Evolutionary conservation across 2,797 vertebrate genomes (phyloP), one percentile per base, ranked within the genome.

Genomic region (Linurgus olivaceus): DNA sequence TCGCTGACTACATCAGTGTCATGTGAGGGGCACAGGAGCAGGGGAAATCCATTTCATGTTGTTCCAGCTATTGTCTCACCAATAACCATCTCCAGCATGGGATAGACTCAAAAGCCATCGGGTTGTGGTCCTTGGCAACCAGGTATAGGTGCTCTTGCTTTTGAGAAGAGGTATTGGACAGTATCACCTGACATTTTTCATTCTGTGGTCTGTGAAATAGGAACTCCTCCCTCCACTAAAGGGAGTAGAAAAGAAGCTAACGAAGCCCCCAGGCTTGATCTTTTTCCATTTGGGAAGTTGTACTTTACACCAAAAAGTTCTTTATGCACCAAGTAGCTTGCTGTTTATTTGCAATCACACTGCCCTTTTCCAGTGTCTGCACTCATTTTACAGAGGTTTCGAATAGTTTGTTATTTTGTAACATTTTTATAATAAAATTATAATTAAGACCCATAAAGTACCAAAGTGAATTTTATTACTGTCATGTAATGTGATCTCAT

Each of bases 1-100:
- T 99, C 38, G 98, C 98, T 6, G 99, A 99, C 96, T 98, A 99
- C 73, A 93, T 98, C 93, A 98, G 98, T 85, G 98, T 98, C 83
- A 99, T 98, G 98, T 99, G 95, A 98, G n/a, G 82, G 91, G 37
- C 29, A 10, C 26, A 16, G 24, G 18, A 66, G 16, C 29, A 20
- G n/a, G 3, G 52, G 28, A 78, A 58, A 61, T 9, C 0, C 1
- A 33, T 55, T 31, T 23, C 15, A 9, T n/a, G 7, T 40, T 52
- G 11, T 66, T 74, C 90, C 73, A 86, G 50, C 19, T n/a, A 17
- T 1, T 75, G 42, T 51, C 29, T 70, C n/a, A 47, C 38, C 51
- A 76, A 13, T 51, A 76, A 76, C 4, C 40, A 37, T 47, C 42
- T 75, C 62, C 4, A 18, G 44, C 1, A 0, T 61, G 59, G 38